Conservation (phyloP, 2,888 invertebrate genomes). For the Lithosia quadra region DNA sequence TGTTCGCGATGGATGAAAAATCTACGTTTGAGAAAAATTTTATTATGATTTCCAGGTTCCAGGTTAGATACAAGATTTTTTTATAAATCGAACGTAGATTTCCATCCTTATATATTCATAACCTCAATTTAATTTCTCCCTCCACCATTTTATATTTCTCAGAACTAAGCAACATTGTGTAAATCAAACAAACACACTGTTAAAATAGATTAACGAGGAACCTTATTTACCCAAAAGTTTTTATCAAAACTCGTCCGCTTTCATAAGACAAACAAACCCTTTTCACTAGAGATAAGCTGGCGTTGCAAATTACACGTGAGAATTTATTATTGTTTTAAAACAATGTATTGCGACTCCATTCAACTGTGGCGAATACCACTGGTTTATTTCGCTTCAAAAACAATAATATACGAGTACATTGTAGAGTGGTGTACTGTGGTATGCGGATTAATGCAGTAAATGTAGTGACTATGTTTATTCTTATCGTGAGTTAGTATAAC, state of each 20-base stretch:
- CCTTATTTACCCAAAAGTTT: constrained; percentile 20
- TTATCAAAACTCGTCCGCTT: constrained; percentile 20
- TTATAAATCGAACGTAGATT: too few relatives aligned
- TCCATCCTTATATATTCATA: neutral
- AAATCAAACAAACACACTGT: constrained; percentile 12
- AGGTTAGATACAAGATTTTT: too few relatives aligned
- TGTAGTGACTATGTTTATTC: neutral
- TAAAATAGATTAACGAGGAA: constrained; percentile 11
- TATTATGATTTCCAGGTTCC: too few relatives aligned
- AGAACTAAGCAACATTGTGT: constrained; percentile 2
- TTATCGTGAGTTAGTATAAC: neutral
- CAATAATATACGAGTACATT: constrained; percentile 19
- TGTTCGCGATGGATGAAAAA: too few relatives aligned
- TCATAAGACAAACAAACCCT: constrained; percentile 37
- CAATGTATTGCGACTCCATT: constrained; percentile 30
- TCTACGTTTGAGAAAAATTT: too few relatives aligned
- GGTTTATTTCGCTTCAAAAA: constrained; percentile 22
- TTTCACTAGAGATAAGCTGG: constrained; percentile 23
- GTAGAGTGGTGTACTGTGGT: constrained; percentile 5
- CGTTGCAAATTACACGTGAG: constrained; percentile 31
- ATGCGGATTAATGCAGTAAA: constrained; percentile 5
- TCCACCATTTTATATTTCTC: neutral
- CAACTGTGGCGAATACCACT: constrained; percentile 19
- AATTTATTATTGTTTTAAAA: constrained; percentile 31
- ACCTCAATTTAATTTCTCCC: neutral